A percentile compares a stretch with the other conserved stretches of the same genome.
Conservation (phyloP, 2,888 invertebrate species). For the Fissipunctia ypsillon region DNA sequence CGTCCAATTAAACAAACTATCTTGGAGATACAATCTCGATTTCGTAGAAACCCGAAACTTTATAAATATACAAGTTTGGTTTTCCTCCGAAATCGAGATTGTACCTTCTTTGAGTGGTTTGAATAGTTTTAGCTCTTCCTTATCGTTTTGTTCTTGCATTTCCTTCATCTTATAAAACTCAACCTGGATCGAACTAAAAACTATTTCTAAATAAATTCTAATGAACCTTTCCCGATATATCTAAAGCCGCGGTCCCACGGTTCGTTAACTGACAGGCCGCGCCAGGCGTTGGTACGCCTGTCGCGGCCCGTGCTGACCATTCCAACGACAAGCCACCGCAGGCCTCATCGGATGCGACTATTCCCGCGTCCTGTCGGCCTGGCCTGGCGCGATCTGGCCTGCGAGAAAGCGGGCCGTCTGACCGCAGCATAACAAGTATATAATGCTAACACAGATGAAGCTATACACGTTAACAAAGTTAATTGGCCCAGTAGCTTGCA, state of each 20-base stretch:
- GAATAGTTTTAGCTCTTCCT: not conserved
- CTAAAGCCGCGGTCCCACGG: too few species aligned
- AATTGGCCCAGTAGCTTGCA: constrained; percentile 14
- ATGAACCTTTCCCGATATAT: not conserved
- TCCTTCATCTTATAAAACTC: not conserved
- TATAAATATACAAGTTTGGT: not conserved
- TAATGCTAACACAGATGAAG: constrained; percentile 16
- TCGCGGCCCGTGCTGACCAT: too few species aligned
- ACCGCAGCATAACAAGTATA: not conserved
- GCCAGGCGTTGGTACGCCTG: too few species aligned
- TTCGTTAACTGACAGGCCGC: too few species aligned
- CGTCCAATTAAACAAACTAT: too few species aligned
- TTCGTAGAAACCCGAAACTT: not conserved
- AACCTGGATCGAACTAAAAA: not conserved
- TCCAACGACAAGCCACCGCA: too few species aligned
- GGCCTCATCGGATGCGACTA: too few species aligned
- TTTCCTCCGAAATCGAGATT: not conserved
- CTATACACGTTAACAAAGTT: constrained; percentile 19
- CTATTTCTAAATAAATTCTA: not conserved
- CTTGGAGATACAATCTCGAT: not conserved
- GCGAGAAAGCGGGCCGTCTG: too few species aligned
- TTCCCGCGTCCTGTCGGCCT: too few species aligned
- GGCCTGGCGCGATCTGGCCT: too few species aligned
- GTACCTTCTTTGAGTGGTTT: not conserved
- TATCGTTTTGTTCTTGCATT: not conserved